phyloP scores from a whole-genome alignment of 2,797 vertebrate genomes.

The Spinus olivaceus region DNA sequence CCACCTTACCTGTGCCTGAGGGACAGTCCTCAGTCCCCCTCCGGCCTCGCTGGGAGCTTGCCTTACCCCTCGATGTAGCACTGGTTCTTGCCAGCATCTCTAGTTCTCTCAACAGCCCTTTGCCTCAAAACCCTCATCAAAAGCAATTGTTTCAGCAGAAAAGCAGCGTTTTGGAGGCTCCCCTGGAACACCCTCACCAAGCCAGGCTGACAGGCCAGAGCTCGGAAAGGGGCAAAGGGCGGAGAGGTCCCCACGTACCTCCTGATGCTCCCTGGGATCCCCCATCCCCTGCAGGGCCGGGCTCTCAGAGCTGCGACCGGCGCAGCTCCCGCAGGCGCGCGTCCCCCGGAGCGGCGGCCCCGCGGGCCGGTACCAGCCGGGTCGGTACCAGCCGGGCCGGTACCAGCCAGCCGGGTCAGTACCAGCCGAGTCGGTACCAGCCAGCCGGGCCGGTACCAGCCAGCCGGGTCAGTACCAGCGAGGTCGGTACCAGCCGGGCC shows the following conservation, averaged over 20 bases:
- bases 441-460: too few relatives aligned
- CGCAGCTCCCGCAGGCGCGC: not conserved
- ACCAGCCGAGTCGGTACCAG: not conserved
- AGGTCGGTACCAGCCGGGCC: too few relatives aligned
- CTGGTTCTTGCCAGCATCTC: not conserved
- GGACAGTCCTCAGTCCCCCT: not conserved
- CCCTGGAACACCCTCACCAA: too few relatives aligned
- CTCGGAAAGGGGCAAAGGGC: fast-evolving
- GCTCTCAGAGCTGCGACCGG: fast-evolving
- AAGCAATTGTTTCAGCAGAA: too few relatives aligned
- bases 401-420: not conserved
- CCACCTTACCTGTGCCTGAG: not conserved
- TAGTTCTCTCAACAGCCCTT: not conserved
- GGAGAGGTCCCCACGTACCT: fast-evolving
- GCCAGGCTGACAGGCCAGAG: not conserved
- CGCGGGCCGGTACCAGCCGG: too few relatives aligned
- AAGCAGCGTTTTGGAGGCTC: not conserved
- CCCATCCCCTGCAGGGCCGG: fast-evolving
- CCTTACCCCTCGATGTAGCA: fast-evolving
- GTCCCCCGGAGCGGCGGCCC: too few relatives aligned
- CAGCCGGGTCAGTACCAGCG: too few relatives aligned
- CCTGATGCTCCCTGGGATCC: fast-evolving
- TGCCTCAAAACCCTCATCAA: not conserved
- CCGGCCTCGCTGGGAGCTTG: not conserved
- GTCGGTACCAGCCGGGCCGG: too few relatives aligned